Conservation (phyloP, 1,140 invertebrate species). For the Armadillidium nasatum region DNA sequence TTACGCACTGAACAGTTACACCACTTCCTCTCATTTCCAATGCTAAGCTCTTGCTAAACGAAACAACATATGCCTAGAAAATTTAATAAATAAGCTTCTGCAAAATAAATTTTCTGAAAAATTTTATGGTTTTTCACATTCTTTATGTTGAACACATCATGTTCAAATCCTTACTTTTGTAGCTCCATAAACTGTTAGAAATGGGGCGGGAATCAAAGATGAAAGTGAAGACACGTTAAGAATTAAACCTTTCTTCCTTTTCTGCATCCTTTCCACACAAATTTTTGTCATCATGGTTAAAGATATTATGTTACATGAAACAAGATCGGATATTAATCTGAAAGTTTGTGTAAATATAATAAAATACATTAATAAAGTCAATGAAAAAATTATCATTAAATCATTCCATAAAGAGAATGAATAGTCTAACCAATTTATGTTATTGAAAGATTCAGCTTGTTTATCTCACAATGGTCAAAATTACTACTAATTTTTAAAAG, state of each 20-base stretch:
- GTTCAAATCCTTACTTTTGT: slow-evolving; percentile 63
- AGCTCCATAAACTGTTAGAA: slow-evolving; percentile 81
- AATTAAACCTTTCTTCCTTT: slow-evolving; percentile 75
- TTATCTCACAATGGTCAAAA: too few relatives aligned
- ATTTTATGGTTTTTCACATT: too few relatives aligned
- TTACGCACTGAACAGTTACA: slow-evolving; percentile 75
- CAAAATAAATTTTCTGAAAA: neutral
- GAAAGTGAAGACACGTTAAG: slow-evolving; percentile 88
- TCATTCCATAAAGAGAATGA: too few relatives aligned
- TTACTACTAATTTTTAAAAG: too few relatives aligned
- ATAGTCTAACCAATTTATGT: too few relatives aligned
- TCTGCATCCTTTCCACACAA: slow-evolving; percentile 82
- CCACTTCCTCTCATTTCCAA: slow-evolving; percentile 72
- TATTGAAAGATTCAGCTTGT: too few relatives aligned
- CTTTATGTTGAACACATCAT: too few relatives aligned
- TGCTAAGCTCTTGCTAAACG: slow-evolving; percentile 72
- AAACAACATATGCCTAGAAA: slow-evolving; percentile 71
- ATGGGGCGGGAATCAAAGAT: slow-evolving; percentile 70
- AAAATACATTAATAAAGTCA: too few relatives aligned
- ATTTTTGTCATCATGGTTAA: slow-evolving; percentile 77
- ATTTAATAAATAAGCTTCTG: slow-evolving; percentile 30
- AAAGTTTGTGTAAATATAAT: neutral
- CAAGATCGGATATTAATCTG: slow-evolving; percentile 48
- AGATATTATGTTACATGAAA: slow-evolving; percentile 67
- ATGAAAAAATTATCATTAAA: too few relatives aligned